phyloP scores from a whole-genome alignment of 2,888 invertebrate species.

The Leucophenga maculata region DNA sequence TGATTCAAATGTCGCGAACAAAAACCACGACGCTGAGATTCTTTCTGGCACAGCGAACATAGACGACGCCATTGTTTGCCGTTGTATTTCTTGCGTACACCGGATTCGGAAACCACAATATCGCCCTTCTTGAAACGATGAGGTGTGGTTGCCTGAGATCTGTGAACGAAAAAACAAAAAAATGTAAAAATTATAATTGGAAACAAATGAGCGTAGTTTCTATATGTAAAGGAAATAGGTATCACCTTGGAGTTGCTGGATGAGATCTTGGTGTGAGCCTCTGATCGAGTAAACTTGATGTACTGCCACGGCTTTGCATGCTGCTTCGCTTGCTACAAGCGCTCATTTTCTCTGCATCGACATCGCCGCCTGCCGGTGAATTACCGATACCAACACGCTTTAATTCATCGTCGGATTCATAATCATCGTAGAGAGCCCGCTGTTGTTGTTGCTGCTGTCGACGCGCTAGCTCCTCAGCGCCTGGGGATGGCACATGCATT shows the following conservation, averaged over 20 bases:
- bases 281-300: conserved; percentile 86
- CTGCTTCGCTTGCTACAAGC: conserved; percentile 92
- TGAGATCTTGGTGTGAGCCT: conserved; percentile 92
- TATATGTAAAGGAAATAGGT: background rate
- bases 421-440: conserved; percentile 79
- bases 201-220: background rate
- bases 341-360: conserved; percentile 81
- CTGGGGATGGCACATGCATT: conserved; percentile 37
- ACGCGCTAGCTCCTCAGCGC: conserved; percentile 50
- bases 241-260: conserved; percentile 89
- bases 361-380: conserved; percentile 74
- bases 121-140: conserved; percentile 98
- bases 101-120: conserved; percentile 78
- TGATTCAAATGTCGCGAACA: conserved; percentile 97
- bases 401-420: conserved; percentile 92
- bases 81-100: conserved; percentile 98
- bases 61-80: conserved; percentile 99
- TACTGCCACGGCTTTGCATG: conserved; percentile 92
- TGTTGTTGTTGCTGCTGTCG: conserved; percentile 52
- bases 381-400: conserved; percentile 86
- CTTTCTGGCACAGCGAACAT: conserved; percentile 96
- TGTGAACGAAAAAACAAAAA: conserved; percentile 47
- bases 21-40: conserved; percentile 96
- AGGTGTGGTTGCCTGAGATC: conserved; percentile 94
- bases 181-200: background rate